Evolutionary conservation across 2,797 vertebrate species (phyloP).

Genomic region (Sebastes miniatus): DNA sequence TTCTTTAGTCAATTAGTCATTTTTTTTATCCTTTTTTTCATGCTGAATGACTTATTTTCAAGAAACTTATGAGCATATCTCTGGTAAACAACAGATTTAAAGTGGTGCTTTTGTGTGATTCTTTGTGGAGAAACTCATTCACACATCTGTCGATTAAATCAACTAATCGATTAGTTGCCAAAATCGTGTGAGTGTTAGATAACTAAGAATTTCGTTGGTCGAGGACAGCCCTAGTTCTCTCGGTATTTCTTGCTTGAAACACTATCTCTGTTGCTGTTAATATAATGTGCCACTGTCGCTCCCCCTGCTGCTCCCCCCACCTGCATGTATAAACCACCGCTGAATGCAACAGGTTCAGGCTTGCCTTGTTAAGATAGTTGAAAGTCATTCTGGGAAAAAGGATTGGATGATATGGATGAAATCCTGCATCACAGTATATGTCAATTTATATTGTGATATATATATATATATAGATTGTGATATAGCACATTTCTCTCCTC

Average conservation of each 20-base stretch:
- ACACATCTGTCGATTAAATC: too few relatives aligned
- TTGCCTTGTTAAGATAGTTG: constrained; percentile 8
- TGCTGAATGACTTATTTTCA: too few relatives aligned
- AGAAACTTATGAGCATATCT: too few relatives aligned
- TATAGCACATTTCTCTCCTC: neutral
- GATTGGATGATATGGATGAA: neutral
- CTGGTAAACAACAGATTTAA: too few relatives aligned
- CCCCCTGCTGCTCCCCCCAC: neutral
- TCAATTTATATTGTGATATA: neutral
- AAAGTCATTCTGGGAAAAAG: constrained; percentile 32
- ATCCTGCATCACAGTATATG: neutral
- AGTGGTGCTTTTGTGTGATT: too few relatives aligned
- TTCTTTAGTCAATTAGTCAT: too few relatives aligned
- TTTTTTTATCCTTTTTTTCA: too few relatives aligned
- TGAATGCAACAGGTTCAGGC: constrained; percentile 43
- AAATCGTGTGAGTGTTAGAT: too few relatives aligned
- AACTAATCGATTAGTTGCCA: too few relatives aligned
- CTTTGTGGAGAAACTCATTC: too few relatives aligned
- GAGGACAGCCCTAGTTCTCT: neutral
- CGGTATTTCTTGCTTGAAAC: constrained; percentile 39
- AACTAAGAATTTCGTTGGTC: too few relatives aligned
- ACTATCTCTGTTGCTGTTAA: neutral
- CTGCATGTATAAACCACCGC: constrained; percentile 30
- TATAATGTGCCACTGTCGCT: constrained; percentile 18
- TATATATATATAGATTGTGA: neutral